These are phyloP conservation scores for Cataglyphis rosenhaueri DNA, from an alignment of 2,888 invertebrate species.

Conservation along the genomic window DNA sequence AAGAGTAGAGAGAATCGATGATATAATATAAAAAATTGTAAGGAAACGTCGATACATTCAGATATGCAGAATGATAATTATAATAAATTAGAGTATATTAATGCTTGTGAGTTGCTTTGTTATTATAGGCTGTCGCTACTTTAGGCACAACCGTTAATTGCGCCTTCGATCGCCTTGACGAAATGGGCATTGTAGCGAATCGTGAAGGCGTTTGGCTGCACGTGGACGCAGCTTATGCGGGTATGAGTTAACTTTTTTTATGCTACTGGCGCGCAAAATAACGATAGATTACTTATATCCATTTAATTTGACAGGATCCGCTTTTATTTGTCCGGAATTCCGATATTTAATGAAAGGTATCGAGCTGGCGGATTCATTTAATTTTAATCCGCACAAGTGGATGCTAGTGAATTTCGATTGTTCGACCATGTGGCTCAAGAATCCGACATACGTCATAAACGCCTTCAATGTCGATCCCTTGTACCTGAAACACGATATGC, in stretches of 20 bases:
- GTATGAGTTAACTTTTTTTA: constrained; percentile 79
- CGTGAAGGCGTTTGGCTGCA: constrained; percentile 95
- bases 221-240: constrained; percentile 99
- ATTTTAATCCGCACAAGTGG: constrained; percentile 99
- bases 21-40: not conserved
- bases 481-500: constrained; percentile 97
- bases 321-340: constrained; percentile 99
- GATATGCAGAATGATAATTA: not conserved
- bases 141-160: constrained; percentile 98
- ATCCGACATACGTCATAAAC: constrained; percentile 95
- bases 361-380: constrained; percentile 97
- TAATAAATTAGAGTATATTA: not conserved
- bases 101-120: not conserved
- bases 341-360: constrained; percentile 95
- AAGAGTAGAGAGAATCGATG: not conserved
- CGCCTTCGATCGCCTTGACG: constrained; percentile 95
- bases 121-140: constrained; percentile 91
- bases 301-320: constrained; percentile 87
- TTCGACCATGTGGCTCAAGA: constrained; percentile 98
- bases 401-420: constrained; percentile 99
- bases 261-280: not conserved
- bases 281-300: not conserved
- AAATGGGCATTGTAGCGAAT: constrained; percentile 95
- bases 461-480: constrained; percentile 99
- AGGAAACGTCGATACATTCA: not conserved